Conservation (phyloP, 2,797 vertebrate species). For the Syncerus caffer region DNA sequence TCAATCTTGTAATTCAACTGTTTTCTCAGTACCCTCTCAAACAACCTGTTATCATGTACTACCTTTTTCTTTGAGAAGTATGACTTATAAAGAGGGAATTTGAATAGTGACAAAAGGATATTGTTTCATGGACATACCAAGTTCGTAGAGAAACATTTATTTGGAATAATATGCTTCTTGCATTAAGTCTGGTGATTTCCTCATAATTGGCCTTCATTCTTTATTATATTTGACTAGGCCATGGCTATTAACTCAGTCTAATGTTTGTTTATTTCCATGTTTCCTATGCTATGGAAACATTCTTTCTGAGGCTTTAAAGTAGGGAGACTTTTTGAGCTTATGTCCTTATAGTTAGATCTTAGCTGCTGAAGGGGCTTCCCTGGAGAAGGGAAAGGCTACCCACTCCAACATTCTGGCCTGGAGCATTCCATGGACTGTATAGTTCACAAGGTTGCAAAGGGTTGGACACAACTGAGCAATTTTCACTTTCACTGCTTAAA, state of each 20-base stretch:
- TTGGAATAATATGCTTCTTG: not conserved
- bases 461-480: fast-evolving
- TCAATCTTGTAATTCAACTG: not conserved
- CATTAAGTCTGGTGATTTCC: not conserved
- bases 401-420: not conserved
- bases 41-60: not conserved
- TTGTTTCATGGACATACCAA: not conserved
- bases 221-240: not conserved
- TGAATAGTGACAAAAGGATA: not conserved
- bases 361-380: not conserved
- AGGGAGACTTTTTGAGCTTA: not conserved
- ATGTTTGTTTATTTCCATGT: not conserved
- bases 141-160: not conserved
- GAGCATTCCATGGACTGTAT: not conserved
- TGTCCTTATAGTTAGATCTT: not conserved
- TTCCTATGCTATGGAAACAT: not conserved
- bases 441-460: not conserved
- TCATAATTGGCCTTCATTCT: not conserved
- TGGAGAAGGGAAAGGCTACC: not conserved
- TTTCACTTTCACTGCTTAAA: not conserved
- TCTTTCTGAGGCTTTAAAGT: not conserved
- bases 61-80: not conserved
- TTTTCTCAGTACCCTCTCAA: not conserved
- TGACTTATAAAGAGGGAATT: not conserved
- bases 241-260: not conserved